Conservation (phyloP, 2,888 invertebrate genomes). For the Acanthosepion esculentum region DNA sequence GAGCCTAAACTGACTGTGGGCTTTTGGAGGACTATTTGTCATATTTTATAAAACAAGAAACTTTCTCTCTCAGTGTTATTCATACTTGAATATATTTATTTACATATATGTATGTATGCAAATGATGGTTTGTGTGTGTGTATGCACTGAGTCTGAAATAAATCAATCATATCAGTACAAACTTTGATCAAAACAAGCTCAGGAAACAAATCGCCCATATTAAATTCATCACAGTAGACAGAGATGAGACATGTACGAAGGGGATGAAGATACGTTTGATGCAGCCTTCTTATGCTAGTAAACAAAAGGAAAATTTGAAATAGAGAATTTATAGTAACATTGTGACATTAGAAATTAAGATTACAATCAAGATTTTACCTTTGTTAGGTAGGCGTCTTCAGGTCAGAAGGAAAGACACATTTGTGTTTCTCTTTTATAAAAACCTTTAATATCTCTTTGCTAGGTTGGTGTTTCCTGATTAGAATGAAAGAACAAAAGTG, state of each 20-base stretch:
- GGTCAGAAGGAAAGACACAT: background rate
- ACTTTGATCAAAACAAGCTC: background rate
- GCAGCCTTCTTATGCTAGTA: too few relatives aligned
- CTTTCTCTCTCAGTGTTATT: too few relatives aligned
- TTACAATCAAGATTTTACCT: background rate
- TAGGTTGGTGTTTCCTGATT: too few relatives aligned
- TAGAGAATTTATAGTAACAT: background rate
- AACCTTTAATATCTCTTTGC: too few relatives aligned
- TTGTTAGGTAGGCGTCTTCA: background rate
- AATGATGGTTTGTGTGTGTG: background rate
- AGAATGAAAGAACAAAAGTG: too few relatives aligned
- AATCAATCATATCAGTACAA: background rate
- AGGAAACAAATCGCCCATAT: background rate
- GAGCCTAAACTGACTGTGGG: too few relatives aligned
- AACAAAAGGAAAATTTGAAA: background rate
- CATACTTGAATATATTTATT: too few relatives aligned
- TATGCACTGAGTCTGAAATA: background rate
- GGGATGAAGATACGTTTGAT: too few relatives aligned
- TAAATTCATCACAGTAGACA: background rate
- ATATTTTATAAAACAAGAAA: too few relatives aligned
- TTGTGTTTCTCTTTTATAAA: too few relatives aligned
- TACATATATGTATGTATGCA: background rate
- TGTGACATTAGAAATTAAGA: background rate
- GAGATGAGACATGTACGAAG: too few relatives aligned
- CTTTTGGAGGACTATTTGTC: too few relatives aligned